These are phyloP conservation scores for Otolemur garnettii DNA, from an alignment of 2,113 vertebrate genomes.

Conservation along the genomic window DNA sequence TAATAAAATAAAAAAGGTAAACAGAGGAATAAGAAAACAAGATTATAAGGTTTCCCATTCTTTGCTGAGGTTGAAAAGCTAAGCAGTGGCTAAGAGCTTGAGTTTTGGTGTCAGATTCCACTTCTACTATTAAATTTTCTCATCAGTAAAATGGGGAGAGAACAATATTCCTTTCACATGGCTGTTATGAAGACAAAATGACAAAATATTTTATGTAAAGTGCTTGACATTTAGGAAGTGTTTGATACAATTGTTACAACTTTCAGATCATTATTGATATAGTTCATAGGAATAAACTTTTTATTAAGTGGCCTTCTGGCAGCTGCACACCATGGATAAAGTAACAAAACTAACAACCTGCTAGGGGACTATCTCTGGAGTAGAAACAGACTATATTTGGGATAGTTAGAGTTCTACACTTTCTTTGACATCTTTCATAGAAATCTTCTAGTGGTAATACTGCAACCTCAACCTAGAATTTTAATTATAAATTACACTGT, in stretches of 20 bases:
- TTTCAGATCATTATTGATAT: slow-evolving; percentile 15
- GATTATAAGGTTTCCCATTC: neutral
- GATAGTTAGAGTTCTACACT: neutral
- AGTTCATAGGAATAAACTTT: slow-evolving; percentile 47
- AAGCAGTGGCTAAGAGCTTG: neutral
- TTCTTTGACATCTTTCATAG: neutral
- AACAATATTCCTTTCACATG: neutral
- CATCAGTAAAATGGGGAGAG: neutral
- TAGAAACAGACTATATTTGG: neutral
- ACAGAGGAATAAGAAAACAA: neutral
- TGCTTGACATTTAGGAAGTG: neutral
- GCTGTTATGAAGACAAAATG: neutral
- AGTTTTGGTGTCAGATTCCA: neutral
- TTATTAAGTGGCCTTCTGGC: slow-evolving; percentile 58
- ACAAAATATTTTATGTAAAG: neutral
- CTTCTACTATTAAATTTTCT: slow-evolving; percentile 35
- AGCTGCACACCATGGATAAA: slow-evolving; percentile 47
- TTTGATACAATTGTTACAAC: neutral
- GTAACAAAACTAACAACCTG: slow-evolving; percentile 65
- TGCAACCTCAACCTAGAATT: neutral
- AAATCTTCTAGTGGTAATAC: neutral
- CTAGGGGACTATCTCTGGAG: slow-evolving; percentile 58
- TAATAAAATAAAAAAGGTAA: neutral
- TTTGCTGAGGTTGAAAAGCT: neutral
- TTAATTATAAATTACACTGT: neutral